phyloP scores from a whole-genome alignment of 2,797 vertebrate species.

The Dipus sagitta region DNA sequence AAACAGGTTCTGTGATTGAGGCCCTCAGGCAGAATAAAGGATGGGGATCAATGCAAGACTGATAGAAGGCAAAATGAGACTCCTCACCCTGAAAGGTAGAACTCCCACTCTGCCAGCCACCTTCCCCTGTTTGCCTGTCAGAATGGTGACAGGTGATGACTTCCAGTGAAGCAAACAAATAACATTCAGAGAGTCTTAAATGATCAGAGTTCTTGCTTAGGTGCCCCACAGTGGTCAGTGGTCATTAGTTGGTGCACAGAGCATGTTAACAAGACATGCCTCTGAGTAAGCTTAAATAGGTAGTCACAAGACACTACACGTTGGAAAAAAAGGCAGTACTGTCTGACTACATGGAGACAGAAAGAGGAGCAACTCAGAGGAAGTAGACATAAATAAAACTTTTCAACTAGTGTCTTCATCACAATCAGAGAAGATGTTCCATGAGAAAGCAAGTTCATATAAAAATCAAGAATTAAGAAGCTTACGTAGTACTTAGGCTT shows the following conservation, averaged over 20 bases:
- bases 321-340: too few relatives aligned
- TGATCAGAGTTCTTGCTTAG: too few relatives aligned
- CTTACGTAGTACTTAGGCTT: background rate
- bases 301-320: too few relatives aligned
- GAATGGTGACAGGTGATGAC: background rate
- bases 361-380: too few relatives aligned
- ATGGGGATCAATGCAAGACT: background rate
- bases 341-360: background rate
- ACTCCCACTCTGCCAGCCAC: too few relatives aligned
- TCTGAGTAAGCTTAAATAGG: too few relatives aligned
- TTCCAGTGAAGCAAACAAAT: too few relatives aligned
- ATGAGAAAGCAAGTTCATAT: background rate
- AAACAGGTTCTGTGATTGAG: background rate
- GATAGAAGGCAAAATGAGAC: background rate
- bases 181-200: too few relatives aligned
- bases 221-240: too few relatives aligned
- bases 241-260: too few relatives aligned
- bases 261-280: too few relatives aligned
- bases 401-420: background rate
- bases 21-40: background rate
- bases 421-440: background rate
- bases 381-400: background rate
- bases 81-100: background rate
- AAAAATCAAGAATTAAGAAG: conserved; percentile 1
- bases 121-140: background rate